These are phyloP conservation scores for Brachionus koreanus DNA, from an alignment of 1,140 invertebrate genomes.

Conservation along the genomic window DNA sequence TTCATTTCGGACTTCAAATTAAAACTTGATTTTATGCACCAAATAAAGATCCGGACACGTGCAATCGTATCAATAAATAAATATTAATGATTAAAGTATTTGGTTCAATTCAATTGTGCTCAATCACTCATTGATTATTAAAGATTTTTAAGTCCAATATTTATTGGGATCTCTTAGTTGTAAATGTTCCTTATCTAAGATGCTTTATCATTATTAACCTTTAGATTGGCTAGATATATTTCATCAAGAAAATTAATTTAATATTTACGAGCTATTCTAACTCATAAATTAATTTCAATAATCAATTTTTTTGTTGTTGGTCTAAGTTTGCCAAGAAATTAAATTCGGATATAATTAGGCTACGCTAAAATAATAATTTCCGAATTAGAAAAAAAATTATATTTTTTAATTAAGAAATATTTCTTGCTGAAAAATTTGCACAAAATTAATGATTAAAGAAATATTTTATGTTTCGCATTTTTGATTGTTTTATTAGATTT, in stretches of 20 bases:
- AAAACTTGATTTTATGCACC: conserved; percentile 2
- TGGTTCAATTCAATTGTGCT: neutral
- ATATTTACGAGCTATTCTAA: neutral
- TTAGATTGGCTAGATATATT: neutral
- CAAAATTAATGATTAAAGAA: too few relatives aligned
- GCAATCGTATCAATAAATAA: neutral
- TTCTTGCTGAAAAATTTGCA: too few relatives aligned
- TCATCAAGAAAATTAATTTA: neutral
- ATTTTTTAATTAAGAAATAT: too few relatives aligned
- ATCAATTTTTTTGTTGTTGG: too few relatives aligned
- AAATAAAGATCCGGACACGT: neutral
- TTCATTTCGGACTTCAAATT: neutral
- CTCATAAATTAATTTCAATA: neutral
- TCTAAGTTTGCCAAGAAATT: too few relatives aligned
- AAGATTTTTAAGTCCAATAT: neutral
- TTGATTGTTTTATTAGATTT: too few relatives aligned
- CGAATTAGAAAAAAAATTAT: too few relatives aligned
- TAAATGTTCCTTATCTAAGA: neutral
- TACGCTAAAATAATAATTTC: too few relatives aligned
- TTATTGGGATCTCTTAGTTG: neutral
- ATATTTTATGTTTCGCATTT: too few relatives aligned
- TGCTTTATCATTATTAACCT: neutral
- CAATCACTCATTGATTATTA: neutral
- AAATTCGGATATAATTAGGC: too few relatives aligned
- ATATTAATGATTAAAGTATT: conserved; percentile 21